Evolutionary conservation across 2,797 vertebrate species (phyloP).

Genomic region (Sphenopsis melanotis): DNA sequence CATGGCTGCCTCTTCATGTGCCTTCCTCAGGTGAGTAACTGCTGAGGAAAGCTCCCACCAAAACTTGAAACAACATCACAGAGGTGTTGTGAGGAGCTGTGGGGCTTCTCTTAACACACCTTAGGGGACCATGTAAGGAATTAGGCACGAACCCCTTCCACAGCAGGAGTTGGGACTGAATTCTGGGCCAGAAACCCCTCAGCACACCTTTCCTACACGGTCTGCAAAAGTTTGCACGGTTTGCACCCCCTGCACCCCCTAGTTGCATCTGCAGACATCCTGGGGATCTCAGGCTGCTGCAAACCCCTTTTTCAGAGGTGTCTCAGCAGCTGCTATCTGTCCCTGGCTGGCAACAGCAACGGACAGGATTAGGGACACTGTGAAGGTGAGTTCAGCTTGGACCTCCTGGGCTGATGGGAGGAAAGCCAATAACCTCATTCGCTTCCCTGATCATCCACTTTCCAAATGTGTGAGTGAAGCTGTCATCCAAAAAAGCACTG

Average conservation of each 20-base stretch:
- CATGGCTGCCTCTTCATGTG: not conserved
- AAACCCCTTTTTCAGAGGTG: not conserved
- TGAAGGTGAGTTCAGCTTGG: not conserved
- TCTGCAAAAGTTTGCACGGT: not conserved
- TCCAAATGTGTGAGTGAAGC: not conserved
- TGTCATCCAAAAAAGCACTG: not conserved
- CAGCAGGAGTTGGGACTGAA: not conserved
- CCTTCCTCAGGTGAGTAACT: not conserved
- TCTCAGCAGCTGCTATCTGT: not conserved
- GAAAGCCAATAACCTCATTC: not conserved
- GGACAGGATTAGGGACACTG: not conserved
- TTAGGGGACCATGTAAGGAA: not conserved
- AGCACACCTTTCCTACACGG: not conserved
- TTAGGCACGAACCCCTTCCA: rapidly evolving
- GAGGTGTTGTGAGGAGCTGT: not conserved
- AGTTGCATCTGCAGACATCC: not conserved
- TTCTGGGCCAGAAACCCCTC: not conserved
- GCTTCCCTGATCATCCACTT: not conserved
- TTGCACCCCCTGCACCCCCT: not conserved
- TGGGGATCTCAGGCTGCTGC: not conserved
- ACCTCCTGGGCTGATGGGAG: rapidly evolving
- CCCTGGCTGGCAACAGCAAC: not conserved
- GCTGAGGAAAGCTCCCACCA: not conserved
- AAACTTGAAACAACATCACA: not conserved
- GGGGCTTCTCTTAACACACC: not conserved